Evolutionary conservation across 1,140 invertebrate genomes (phyloP).

Genomic region (Acromyrmex heyeri): DNA sequence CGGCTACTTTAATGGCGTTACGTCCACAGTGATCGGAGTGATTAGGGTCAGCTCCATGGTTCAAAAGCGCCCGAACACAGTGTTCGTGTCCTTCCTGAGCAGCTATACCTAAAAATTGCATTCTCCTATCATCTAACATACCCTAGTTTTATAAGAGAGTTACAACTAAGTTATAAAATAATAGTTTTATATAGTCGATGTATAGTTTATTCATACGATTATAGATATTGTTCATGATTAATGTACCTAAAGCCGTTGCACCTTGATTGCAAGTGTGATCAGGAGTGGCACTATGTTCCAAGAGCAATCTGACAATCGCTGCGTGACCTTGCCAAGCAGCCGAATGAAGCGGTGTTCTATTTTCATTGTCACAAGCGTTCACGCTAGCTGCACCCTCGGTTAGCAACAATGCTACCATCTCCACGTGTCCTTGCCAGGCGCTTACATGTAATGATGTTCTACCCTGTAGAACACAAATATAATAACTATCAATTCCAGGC

Average conservation of each 20-base stretch:
- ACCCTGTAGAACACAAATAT: slow-evolving; percentile 87
- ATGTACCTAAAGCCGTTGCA: slow-evolving; percentile 94
- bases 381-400: slow-evolving; percentile 92
- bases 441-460: slow-evolving; percentile 97
- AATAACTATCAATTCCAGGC: slow-evolving; percentile 19
- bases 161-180: background rate
- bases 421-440: slow-evolving; percentile 96
- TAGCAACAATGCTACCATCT: slow-evolving; percentile 95
- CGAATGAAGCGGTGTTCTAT: slow-evolving; percentile 95
- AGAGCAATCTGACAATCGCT: slow-evolving; percentile 93
- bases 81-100: slow-evolving; percentile 97
- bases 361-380: slow-evolving; percentile 96
- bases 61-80: slow-evolving; percentile 94
- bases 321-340: slow-evolving; percentile 98
- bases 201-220: background rate
- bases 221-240: slow-evolving; percentile 22
- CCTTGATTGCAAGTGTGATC: slow-evolving; percentile 98
- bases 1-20: slow-evolving; percentile 92
- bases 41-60: slow-evolving; percentile 96
- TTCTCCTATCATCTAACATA: background rate
- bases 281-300: slow-evolving; percentile 92
- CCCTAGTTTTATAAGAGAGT: background rate
- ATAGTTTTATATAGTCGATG: background rate
- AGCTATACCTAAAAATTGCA: slow-evolving; percentile 89
- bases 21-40: slow-evolving; percentile 97